Base-by-base conservation (phyloP, 2,888 invertebrate species). In the Microdon myrmicae region DNA sequence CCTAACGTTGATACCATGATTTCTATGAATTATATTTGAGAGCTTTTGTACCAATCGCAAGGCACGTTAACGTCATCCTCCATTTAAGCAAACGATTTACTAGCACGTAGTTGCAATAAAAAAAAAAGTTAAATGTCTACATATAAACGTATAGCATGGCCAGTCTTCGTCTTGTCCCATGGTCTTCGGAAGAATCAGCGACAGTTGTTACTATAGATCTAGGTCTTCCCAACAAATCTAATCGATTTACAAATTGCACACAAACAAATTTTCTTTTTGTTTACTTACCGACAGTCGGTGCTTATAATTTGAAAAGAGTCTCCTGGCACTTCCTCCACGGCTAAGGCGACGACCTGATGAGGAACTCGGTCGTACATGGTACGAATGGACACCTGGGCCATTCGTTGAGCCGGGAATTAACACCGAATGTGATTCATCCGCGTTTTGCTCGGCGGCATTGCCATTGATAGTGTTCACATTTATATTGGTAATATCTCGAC, bases 401-500 rank as follows among this genome's bases (percentile, higher is more conserved):
- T 26, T 31, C 5, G 47, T 31, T 25, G 53, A 79, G 68, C 85
- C 84, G 22, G 86, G 86, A 43, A 87, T 81, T 71, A 86, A 82
- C 59, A 86, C 83, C 71, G 86, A 82, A 32, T 80, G 72, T 66
- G 81, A 80, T 61, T 81, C 81, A 19, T 73, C 71, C 54, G 78
- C 67, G 32, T 37, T 49, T 25, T 32, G 10, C 4, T 23, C 34
- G 19, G 41, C 29, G 34, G 51, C 10, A 32, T 73, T 74, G 35
- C 80, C 69, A 67, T 74, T 77, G n/a, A n/a, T n/a, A n/a, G n/a
- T n/a, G 66, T 79, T 85, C 72, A 84, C 84, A 73, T 85, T 84
- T 70, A 87, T 85, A 75, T 86, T 87, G 49, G 85, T 82, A 61
- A 82, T 79, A 69, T 86, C 83, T 72, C 85, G 84, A 37, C 87